Conservation (phyloP, 1,140 invertebrate genomes). For the Euborellia annulipes region DNA sequence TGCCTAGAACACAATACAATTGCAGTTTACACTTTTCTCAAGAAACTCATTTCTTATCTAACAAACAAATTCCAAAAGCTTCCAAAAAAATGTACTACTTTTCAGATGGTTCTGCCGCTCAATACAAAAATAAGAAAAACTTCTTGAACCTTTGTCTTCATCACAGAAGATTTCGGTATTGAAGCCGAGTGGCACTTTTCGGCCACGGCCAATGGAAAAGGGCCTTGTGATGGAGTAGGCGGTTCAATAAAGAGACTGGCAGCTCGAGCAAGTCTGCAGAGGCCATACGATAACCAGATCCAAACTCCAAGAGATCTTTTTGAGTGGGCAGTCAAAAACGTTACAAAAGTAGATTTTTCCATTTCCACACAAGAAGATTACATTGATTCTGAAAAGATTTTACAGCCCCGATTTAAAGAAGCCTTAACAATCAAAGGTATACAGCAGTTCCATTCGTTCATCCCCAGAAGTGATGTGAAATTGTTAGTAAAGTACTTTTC, state of each 20-base stretch:
- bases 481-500: conserved; percentile 2
- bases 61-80: conserved; percentile 6
- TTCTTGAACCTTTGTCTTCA: conserved; percentile 4
- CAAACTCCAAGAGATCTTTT: conserved; percentile 8
- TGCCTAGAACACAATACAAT: conserved; percentile 12
- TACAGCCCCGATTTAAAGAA: conserved; percentile 3
- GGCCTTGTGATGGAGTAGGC: conserved; percentile 18
- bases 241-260: conserved; percentile 18
- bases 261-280: conserved; percentile 15
- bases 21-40: conserved; percentile 13
- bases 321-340: conserved; percentile 8
- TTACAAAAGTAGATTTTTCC: not conserved
- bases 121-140: too few species aligned
- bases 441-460: conserved; percentile 3
- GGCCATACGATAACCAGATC: conserved; percentile 12
- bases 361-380: not conserved
- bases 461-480: not conserved
- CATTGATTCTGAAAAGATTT: not conserved
- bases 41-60: conserved; percentile 2
- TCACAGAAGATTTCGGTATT: conserved; percentile 14
- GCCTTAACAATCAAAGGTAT: conserved; percentile 2
- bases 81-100: conserved; percentile 15
- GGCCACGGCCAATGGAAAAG: conserved; percentile 19
- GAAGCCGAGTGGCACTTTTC: conserved; percentile 20
- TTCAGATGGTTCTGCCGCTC: conserved; percentile 17